Evolutionary conservation across 2,888 invertebrate species (phyloP), one percentile per base, ranked within the genome.

Genomic region (Troglohyphantes excavatus): DNA sequence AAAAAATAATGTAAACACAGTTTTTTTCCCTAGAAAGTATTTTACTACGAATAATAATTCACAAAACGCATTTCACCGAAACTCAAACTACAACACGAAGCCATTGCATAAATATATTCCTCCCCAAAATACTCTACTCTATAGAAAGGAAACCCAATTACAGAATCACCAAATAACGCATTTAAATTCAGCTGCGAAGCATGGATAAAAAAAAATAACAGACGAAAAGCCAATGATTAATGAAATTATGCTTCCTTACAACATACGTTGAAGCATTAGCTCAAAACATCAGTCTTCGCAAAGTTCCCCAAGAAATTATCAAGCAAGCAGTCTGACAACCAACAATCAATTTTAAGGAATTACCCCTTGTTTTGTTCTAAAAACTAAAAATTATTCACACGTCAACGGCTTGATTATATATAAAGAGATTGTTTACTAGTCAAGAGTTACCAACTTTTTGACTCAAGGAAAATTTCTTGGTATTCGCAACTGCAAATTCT

Each of bases 271-370:
- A 53, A 53, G 39, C 1, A 39, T 53, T 53, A n/a, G 53, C 53
- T n/a, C 6, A n/a, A 9, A 46, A 17, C 53, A 53, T 53, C 2
- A 53, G 53, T 33, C 17, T 53, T 7, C 53, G 13, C n/a, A 53
- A 53, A 53, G 7, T 53, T 53, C n/a, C 53, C 5, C 0, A 53
- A 53, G 9, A 53, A 53, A n/a, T 53, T 53, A 53, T 53, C 53
- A 72, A 23, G 17, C 23, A 23, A 70, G 19, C 5, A 9, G 39
- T 26, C 17, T 9, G 72, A 72, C 72, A 72, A 46, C 46, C 27
- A 72, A 72, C 72, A 72, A 72, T 72, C 72, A 27, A 72, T 72
- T 72, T 72, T 26, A 43, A 46, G 26, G 46, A 72, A 72, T 72
- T 72, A 72, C 39, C 21, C 39, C 23, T 46, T 46, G 21, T 26